These are phyloP conservation scores for Lissonota sp. DNA, from an alignment of 2,888 invertebrate genomes.

Conservation along the genomic window DNA sequence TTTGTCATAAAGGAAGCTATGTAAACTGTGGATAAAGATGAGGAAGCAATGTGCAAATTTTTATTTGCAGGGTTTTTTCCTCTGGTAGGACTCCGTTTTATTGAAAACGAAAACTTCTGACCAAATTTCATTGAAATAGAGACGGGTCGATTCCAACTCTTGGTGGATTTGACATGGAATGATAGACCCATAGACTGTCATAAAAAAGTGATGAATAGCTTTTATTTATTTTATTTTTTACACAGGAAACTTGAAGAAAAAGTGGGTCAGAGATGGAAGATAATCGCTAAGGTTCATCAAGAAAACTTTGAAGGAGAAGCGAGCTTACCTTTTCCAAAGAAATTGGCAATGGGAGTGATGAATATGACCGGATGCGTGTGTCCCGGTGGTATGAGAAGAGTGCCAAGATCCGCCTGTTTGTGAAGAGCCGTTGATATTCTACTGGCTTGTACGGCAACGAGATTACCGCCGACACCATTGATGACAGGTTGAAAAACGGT, in stretches of 20 bases:
- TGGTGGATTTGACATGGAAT: too few species aligned
- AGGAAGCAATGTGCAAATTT: not conserved
- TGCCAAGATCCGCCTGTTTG: conserved; percentile 87
- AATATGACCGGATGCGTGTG: conserved; percentile 86
- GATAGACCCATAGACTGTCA: too few species aligned
- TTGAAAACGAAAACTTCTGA: too few species aligned
- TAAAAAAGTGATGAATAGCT: too few species aligned
- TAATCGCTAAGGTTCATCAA: not conserved
- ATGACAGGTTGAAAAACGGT: conserved; percentile 94
- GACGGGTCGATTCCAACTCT: too few species aligned
- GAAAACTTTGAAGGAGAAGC: conserved; percentile 5
- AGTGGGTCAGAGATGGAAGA: not conserved
- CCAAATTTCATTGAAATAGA: not conserved
- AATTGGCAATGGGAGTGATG: conserved; percentile 86
- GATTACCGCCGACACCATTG: conserved; percentile 92
- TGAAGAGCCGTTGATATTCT: conserved; percentile 91
- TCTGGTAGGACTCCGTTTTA: too few species aligned
- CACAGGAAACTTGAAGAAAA: conserved; percentile 11
- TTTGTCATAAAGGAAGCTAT: too few species aligned
- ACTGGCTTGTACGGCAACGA: conserved; percentile 92
- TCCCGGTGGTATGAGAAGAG: conserved; percentile 85
- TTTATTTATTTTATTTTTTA: too few species aligned
- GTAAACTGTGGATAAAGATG: too few species aligned
- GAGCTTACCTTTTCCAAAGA: conserved; percentile 86
- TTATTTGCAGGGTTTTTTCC: too few species aligned